Conservation (phyloP, 2,797 vertebrate species). For the Xenops minutus region DNA sequence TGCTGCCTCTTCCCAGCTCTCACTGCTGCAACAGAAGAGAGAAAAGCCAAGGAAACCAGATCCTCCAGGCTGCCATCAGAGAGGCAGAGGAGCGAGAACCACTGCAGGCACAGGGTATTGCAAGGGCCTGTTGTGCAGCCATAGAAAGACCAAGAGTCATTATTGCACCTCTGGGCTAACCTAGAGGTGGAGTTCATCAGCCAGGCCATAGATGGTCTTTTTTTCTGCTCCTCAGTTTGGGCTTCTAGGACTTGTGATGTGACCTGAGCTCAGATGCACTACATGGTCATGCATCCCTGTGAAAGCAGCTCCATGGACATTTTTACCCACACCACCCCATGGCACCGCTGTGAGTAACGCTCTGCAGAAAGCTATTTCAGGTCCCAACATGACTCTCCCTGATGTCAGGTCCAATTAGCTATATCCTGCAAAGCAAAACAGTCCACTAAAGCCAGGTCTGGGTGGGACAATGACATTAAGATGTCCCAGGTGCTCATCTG, state of each 20-base stretch:
- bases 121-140: background rate
- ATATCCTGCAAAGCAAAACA: background rate
- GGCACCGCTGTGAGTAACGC: background rate
- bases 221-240: background rate
- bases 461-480: constrained; percentile 28
- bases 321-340: rapidly evolving
- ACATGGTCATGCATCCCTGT: background rate
- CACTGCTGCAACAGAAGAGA: background rate
- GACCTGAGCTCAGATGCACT: background rate
- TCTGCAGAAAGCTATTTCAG: constrained; percentile 24
- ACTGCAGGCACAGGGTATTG: background rate
- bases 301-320: background rate
- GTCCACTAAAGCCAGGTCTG: constrained; percentile 27
- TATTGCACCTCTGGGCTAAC: background rate
- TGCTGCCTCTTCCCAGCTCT: background rate
- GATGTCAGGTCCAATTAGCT: constrained; percentile 54
- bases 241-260: background rate
- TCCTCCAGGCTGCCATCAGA: background rate
- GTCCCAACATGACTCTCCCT: background rate
- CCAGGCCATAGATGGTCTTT: background rate
- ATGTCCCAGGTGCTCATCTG: background rate
- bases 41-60: background rate
- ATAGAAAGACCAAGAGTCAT: background rate
- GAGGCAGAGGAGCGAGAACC: background rate
- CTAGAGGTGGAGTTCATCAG: background rate